A percentile compares a stretch with the other conserved stretches of the same genome.
These are phyloP conservation scores for Umimayanthus chanpuru DNA, from an alignment of 92 coral and sea anemone genomes.

Conservation along the genomic window DNA sequence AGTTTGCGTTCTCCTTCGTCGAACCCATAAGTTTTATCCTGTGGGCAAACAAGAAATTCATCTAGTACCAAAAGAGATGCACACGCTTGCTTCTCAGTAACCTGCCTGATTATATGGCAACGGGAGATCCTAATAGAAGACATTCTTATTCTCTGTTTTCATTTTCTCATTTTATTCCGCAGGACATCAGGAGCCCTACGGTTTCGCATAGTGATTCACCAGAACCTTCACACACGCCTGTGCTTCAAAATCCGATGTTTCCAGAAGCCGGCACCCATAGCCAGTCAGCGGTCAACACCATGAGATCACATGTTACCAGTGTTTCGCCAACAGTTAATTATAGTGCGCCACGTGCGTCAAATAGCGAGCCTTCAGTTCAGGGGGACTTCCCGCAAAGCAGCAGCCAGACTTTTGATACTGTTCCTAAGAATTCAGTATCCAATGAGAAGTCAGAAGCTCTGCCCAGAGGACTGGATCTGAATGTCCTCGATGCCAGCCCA, in stretches of 20 bases:
- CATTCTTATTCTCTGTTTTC: neutral
- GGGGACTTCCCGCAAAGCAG: slow-evolving; percentile 19
- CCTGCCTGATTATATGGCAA: neutral
- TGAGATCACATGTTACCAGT: slow-evolving; percentile 17
- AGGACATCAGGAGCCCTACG: slow-evolving; percentile 22
- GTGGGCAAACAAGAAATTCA: no score
- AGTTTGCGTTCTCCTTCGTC: no score
- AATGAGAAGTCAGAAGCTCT: slow-evolving; percentile 51
- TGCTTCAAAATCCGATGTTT: slow-evolving; percentile 10
- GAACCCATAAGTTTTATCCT: no score
- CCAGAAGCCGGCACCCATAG: slow-evolving; percentile 5
- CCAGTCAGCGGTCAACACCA: slow-evolving; percentile 9
- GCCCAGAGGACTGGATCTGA: slow-evolving; percentile 56
- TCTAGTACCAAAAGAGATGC: neutral
- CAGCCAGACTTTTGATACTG: slow-evolving; percentile 15
- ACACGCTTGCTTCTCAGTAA: neutral
- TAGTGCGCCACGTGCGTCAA: neutral
- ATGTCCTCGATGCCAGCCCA: slow-evolving; percentile 33
- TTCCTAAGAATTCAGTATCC: slow-evolving; percentile 3
- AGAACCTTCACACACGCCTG: slow-evolving; percentile 13
- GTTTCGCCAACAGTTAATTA: slow-evolving; percentile 17
- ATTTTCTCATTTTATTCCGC: neutral
- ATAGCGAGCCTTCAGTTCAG: slow-evolving; percentile 11
- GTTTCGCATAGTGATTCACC: slow-evolving; percentile 12
- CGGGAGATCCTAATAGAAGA: neutral